Percentiles rank a stretch among this genome's conserved stretches.
Conservation (phyloP, 2,113 vertebrate species). For the Rutilus rutilus region DNA sequence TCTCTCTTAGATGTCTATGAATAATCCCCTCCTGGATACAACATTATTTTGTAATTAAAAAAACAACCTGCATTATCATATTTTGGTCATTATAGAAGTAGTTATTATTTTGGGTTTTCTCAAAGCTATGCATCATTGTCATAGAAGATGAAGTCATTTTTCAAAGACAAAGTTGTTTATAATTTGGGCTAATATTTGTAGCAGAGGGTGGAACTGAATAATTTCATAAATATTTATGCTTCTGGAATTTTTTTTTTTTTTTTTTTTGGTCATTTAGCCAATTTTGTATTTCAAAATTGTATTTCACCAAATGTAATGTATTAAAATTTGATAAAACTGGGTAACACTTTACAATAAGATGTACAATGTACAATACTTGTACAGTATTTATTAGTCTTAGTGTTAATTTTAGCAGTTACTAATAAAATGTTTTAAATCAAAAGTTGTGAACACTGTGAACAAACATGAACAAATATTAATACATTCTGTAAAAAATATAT, state of each 20-base stretch:
- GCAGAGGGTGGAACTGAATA: constrained; percentile 19
- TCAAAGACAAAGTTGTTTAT: constrained; percentile 31
- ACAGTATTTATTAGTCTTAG: too few species aligned
- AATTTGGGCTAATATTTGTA: constrained; percentile 45
- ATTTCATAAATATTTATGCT: constrained; percentile 26
- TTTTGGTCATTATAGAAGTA: constrained; percentile 47
- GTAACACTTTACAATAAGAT: too few species aligned
- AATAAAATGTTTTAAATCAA: too few species aligned
- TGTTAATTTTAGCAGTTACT: too few species aligned
- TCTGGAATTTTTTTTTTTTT: neutral
- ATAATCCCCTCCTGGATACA: constrained; percentile 63
- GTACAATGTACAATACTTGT: too few species aligned
- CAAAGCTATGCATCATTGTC: constrained; percentile 11
- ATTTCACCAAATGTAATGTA: neutral
- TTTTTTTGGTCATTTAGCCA: neutral
- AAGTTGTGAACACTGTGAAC: too few species aligned
- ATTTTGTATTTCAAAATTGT: neutral
- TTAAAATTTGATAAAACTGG: too few species aligned
- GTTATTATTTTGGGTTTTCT: constrained; percentile 45
- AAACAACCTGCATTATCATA: constrained; percentile 64
- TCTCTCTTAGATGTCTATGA: constrained; percentile 56
- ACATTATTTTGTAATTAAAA: constrained; percentile 63
- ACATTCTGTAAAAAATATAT: too few species aligned
- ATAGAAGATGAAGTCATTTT: neutral
- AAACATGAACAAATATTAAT: too few species aligned